Base-by-base conservation (phyloP, 2,888 invertebrate genomes). In the Acheta domesticus region DNA sequence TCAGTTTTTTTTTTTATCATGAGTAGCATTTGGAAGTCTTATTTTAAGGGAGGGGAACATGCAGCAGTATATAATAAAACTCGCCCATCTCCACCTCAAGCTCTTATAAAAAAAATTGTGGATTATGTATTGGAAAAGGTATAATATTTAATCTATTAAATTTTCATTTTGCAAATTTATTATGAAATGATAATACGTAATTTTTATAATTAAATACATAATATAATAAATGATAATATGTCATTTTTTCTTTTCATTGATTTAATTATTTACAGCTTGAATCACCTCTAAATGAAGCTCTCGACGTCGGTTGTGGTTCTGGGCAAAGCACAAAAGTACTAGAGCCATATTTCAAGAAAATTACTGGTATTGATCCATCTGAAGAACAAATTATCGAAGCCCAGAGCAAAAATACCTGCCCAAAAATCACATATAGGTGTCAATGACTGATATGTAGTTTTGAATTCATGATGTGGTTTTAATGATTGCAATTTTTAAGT, bases 221-320 rank as follows among this genome's bases (percentile, higher is more conserved):
- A n/a, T n/a, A n/a, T n/a, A n/a, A n/a, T n/a, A n/a, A n/a, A n/a
- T n/a, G n/a, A n/a, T n/a, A n/a, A n/a, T n/a, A n/a, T n/a, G n/a
- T n/a, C n/a, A n/a, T 23, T 12, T 16, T 21, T 23, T 0, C 4
- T 14, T 75, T 75, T 75, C 20, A 75, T 8, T 75, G 75, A 1
- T 23, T 11, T 1, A 49, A 76, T 75, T 76, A n/a, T 12, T 50
- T 76, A 14, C 48, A 80, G 79, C 78, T 79, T 74, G 49, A 78
- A 2, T 21, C 77, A 48, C 79, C 80, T n/a, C 78, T 82, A 48
- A 75, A 84, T 3, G 78, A 84, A 14, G 88, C 88, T 12, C 83
- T 87, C 4, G 89, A 89, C 83, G 86, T 89, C 19, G 89, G 88
- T 1, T 89, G 89, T 84, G 89, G 89, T 8, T 85, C 86, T 20